phyloP scores from a whole-genome alignment of 2,888 invertebrate genomes.

The Ochropleura plecta region DNA sequence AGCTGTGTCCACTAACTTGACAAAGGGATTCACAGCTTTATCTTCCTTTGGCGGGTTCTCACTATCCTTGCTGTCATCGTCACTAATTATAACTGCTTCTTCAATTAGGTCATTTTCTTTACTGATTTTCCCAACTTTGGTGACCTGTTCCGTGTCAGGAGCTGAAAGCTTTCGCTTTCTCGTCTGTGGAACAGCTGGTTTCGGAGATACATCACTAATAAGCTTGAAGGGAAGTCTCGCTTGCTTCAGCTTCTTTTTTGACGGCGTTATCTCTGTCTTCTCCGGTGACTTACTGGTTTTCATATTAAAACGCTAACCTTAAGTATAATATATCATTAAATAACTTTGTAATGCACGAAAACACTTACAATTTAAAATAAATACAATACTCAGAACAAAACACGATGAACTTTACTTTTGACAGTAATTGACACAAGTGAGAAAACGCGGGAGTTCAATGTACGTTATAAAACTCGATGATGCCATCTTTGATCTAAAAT shows the following conservation, averaged over 20 bases:
- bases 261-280: constrained; percentile 82
- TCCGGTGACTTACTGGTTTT: constrained; percentile 83
- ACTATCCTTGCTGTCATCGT: constrained; percentile 81
- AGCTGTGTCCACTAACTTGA: constrained; percentile 84
- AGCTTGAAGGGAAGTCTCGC: constrained; percentile 91
- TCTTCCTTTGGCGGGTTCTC: constrained; percentile 66
- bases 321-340: constrained; percentile 59
- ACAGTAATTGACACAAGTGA: constrained; percentile 67
- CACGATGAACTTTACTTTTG: constrained; percentile 75
- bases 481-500: not conserved
- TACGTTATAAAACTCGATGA: constrained; percentile 50
- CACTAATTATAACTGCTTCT: constrained; percentile 82
- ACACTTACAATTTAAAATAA: constrained; percentile 55
- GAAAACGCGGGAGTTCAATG: constrained; percentile 83
- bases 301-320: constrained; percentile 73
- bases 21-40: constrained; percentile 81
- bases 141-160: constrained; percentile 76
- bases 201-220: constrained; percentile 84
- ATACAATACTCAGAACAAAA: constrained; percentile 69
- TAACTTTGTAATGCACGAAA: constrained; percentile 39
- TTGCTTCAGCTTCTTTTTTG: constrained; percentile 91
- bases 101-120: constrained; percentile 81
- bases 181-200: constrained; percentile 74
- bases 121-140: constrained; percentile 84
- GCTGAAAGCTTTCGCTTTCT: constrained; percentile 87